A percentile compares a stretch with the other conserved stretches of the same genome.
phyloP scores from a whole-genome alignment of 2,113 vertebrate genomes.

The Bubo bubo region DNA sequence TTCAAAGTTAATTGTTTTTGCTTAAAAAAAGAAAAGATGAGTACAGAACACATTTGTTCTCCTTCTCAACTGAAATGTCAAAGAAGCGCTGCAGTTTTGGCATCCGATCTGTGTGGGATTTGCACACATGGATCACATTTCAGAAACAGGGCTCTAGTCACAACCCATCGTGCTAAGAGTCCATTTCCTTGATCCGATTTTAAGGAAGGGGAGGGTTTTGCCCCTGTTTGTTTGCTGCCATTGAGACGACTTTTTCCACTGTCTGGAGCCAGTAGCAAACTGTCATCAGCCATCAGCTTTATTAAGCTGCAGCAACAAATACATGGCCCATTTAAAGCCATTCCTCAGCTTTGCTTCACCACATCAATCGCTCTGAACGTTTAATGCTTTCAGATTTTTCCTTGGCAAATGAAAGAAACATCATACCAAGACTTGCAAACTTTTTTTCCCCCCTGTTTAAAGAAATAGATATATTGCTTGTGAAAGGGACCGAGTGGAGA shows the following conservation, averaged over 20 bases:
- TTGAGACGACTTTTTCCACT: not conserved
- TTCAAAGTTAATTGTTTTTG: slow-evolving; percentile 11
- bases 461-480: not conserved
- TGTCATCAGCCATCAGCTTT: not conserved
- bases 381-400: not conserved
- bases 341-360: not conserved
- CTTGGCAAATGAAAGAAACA: not conserved
- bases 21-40: not conserved
- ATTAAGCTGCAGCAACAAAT: not conserved
- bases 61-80: slow-evolving; percentile 9
- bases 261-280: not conserved
- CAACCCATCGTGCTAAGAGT: not conserved
- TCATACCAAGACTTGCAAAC: not conserved
- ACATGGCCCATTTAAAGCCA: not conserved
- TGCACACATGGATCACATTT: not conserved
- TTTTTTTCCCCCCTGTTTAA: fast-evolving
- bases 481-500: not conserved
- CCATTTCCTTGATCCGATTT: not conserved
- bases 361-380: not conserved
- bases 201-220: not conserved
- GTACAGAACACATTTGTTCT: slow-evolving; percentile 5
- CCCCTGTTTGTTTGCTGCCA: not conserved
- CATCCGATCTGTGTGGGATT: not conserved
- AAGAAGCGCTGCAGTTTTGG: not conserved
- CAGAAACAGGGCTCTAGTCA: not conserved